Base-by-base conservation (phyloP, 2,113 vertebrate species). In the Thunnus thynnus region DNA sequence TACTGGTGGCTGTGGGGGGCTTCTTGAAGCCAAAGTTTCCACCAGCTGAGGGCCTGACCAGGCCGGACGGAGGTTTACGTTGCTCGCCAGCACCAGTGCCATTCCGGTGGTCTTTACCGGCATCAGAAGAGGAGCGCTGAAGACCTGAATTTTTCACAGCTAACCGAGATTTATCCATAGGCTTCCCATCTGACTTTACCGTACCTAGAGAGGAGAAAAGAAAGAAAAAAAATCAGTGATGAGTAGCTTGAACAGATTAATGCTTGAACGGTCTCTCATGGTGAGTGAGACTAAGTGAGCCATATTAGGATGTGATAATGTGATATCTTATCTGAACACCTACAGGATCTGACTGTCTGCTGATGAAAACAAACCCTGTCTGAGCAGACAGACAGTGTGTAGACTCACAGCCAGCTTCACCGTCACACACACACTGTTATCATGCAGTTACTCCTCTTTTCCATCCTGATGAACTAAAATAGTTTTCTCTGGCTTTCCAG, bases 21-120 rank as follows among this genome's bases (percentile, higher is more conserved):
- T 98, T 99, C 92, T 99, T 99, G 72, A 98, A 99, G 83, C 98
- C 97, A 10, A 99, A 99, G 71, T 95, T 97, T 65, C 96, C 93
- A 2, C 97, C 96, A 0, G 96, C 91, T 0, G 97, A 96, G 2
- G 97, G 97, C 0, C 97, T 95, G 0, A 96, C 84, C 0, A 99
- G 96, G 54, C 98, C 98, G 0, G 97, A 98, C 0, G 97, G 97
- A 0, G 98, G 97, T 75, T 99, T 99, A 58, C 97, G 97, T 70
- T 96, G 96, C 0, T 99, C 97, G 0, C 93, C 87, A 16, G 70
- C 58, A 63, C 73, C 52, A 3, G 70, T 69, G 57, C 90, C 88
- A 6, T 91, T 93, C 72, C 85, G 85, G 0, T 96, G 96, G 32
- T 99, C 97, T 64, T 98, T 97, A 60, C 97, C 96, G 0, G 98